These are phyloP conservation scores for Caenorhabditis sp. DNA, from an alignment of 2,888 invertebrate species.

Conservation along the genomic window DNA sequence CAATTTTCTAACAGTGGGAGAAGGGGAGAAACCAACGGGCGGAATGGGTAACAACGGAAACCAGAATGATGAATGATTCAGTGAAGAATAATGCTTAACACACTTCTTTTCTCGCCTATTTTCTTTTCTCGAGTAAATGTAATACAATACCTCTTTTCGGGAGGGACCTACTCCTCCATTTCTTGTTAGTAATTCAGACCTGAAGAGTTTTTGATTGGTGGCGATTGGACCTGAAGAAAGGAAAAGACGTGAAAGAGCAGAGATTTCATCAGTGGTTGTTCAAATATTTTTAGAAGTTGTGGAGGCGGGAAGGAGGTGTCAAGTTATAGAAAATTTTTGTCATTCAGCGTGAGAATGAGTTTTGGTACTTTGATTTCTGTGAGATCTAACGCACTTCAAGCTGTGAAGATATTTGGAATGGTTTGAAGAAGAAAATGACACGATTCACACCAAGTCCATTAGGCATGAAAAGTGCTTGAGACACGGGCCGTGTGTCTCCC, in stretches of 20 bases:
- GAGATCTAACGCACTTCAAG: neutral
- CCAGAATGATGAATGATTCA: constrained; percentile 69
- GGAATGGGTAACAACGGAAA: constrained; percentile 67
- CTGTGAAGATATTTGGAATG: neutral
- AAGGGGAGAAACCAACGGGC: constrained; percentile 47
- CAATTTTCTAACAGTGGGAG: constrained; percentile 63
- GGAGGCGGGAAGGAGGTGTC: neutral
- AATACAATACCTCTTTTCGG: constrained; percentile 48
- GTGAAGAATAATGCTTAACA: constrained; percentile 61
- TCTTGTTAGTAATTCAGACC: constrained; percentile 41
- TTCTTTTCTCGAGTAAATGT: constrained; percentile 25
- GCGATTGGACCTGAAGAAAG: too few species aligned
- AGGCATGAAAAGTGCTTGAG: constrained; percentile 54
- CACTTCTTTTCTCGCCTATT: constrained; percentile 48
- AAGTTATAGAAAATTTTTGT: neutral
- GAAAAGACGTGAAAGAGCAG: too few species aligned
- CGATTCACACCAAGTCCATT: constrained; percentile 36
- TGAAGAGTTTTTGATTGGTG: neutral
- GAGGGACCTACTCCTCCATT: neutral
- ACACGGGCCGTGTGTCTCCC: constrained; percentile 53
- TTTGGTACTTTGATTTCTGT: constrained; percentile 1
- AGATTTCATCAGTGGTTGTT: neutral
- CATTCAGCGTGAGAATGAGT: neutral
- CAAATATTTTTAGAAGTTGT: neutral
- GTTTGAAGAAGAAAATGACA: neutral